Conservation (phyloP, 2,113 vertebrate species). For the Campylorhamphus procurvoides region DNA sequence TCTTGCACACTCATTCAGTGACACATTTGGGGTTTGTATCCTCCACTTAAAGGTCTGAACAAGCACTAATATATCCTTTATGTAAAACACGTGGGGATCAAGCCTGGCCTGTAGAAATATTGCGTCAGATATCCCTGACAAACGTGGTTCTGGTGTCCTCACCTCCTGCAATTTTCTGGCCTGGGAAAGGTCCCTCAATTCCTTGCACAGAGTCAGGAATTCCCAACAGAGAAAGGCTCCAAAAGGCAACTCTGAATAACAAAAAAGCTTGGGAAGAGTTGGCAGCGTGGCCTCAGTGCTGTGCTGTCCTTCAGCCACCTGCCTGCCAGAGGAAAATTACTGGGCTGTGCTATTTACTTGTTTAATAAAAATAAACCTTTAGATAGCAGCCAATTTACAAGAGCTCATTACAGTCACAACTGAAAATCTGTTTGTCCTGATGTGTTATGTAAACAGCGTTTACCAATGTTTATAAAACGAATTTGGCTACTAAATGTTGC, state of each 20-base stretch:
- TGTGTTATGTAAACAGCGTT: conserved; percentile 9
- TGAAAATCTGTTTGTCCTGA: background rate
- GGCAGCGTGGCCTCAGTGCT: background rate
- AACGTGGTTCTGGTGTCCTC: background rate
- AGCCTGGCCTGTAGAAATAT: background rate
- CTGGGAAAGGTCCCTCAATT: background rate
- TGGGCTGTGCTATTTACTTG: background rate
- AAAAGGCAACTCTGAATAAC: background rate
- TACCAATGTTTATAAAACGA: background rate
- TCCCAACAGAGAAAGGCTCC: background rate
- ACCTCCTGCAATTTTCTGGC: background rate
- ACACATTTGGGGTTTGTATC: background rate
- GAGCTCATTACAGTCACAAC: background rate
- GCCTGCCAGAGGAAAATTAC: background rate
- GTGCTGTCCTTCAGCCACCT: background rate
- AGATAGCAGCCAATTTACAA: background rate
- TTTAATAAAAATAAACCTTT: background rate
- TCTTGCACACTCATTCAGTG: background rate
- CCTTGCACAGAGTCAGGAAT: background rate
- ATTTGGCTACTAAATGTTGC: background rate
- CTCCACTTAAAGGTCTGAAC: background rate
- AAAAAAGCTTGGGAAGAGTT: background rate
- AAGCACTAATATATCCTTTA: accelerated
- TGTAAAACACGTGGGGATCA: background rate
- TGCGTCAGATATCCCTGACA: background rate